Conservation (phyloP, 2,888 invertebrate genomes). For the Bugulina stolonifera region DNA sequence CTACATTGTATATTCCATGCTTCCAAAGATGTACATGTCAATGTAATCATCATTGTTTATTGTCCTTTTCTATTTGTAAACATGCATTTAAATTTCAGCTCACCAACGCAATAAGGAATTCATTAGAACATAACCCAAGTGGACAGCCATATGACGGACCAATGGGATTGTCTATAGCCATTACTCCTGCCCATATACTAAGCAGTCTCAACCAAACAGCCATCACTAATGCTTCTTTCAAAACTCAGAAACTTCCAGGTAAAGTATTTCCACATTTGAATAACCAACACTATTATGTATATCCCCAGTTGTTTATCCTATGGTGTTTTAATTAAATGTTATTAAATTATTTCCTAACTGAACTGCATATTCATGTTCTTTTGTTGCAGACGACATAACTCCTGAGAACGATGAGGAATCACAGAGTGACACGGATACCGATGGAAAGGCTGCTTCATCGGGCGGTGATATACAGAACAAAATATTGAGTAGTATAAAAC, state of each 20-base stretch:
- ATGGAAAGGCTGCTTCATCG: not conserved
- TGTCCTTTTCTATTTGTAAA: too few relatives aligned
- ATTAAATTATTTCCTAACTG: too few relatives aligned
- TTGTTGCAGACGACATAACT: constrained; percentile 1
- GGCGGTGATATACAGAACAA: not conserved
- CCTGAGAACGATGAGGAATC: not conserved
- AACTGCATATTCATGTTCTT: not conserved
- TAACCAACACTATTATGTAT: not conserved
- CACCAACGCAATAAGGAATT: constrained; percentile 64
- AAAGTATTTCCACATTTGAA: too few relatives aligned
- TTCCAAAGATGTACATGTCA: too few relatives aligned
- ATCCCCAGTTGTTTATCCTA: not conserved
- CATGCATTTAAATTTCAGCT: constrained; percentile 51
- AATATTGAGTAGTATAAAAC: not conserved
- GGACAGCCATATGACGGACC: constrained; percentile 74
- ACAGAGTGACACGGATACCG: not conserved
- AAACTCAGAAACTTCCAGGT: constrained; percentile 85
- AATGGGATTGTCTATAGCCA: constrained; percentile 73
- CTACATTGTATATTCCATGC: too few relatives aligned
- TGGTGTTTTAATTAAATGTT: too few relatives aligned
- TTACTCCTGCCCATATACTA: constrained; percentile 49
- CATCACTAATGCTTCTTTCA: constrained; percentile 96
- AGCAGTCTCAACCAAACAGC: constrained; percentile 65
- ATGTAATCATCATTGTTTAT: too few relatives aligned
- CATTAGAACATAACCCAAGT: constrained; percentile 70